Base-by-base conservation (phyloP, 2,888 invertebrate genomes). In the Omphaloscelis lunosa region DNA sequence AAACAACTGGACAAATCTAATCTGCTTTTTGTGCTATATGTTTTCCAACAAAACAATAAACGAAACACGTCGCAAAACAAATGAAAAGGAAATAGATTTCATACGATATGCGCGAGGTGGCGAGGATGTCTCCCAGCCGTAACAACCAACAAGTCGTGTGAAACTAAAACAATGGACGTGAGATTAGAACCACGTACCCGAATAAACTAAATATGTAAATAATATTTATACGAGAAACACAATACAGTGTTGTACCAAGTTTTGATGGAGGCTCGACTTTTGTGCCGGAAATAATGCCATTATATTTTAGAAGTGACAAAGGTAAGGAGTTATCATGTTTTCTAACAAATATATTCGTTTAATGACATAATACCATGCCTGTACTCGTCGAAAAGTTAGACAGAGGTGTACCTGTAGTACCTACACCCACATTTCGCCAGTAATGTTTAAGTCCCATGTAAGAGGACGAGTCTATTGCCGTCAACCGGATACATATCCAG, bases 11-110 rank as follows among this genome's bases (percentile, higher is more conserved):
- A 41, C 48, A 59, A 72, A 84, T 53, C 39, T 23, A 69, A 85
- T 48, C 17, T 20, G 1, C 7, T 70, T 75, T 68, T 51, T 48
- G 66, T 71, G 23, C 73, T 61, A 78, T 58, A 72, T n/a, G 41
- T 61, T 67, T 56, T n/a, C 41, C 63, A 59, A 74, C 62, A 58
- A 73, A 72, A 71, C 77, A 68, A 53, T 56, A 74, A 79, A 63
- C 41, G 11, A 68, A 77, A 75, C 68, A 75, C 58, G 59, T 72
- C 79, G 74, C 75, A 63, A 82, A 87, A 85, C 82, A 85, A 86
- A 86, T 79, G 82, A 85, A 89, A 86, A 90, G 91, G 92, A 92
- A 92, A 91, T 89, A 91, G 90, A 92, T 91, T 87, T 81, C 71
- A 77, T 84, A 74, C 72, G 90, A 90, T 91, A 90, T 77, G 81